phyloP scores from a whole-genome alignment of 2,797 vertebrate species.

The Tapera naevia region DNA sequence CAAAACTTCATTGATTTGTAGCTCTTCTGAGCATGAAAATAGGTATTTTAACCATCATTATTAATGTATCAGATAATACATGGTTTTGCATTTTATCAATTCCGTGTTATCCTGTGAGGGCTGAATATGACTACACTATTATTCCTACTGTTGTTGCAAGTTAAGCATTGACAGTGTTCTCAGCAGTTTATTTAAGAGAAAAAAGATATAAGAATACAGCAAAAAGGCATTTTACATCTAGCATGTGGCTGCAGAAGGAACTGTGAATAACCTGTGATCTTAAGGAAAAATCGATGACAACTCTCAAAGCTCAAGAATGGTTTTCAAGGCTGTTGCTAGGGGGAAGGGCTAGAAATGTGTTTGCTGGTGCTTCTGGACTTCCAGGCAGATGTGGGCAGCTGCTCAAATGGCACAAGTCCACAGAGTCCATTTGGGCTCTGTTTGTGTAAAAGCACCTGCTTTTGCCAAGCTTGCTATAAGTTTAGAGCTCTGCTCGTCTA shows the following conservation, averaged over 20 bases:
- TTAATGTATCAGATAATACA: neutral
- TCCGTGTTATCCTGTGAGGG: slow-evolving; percentile 25
- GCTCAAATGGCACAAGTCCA: slow-evolving; percentile 48
- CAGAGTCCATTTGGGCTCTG: neutral
- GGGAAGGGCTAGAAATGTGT: neutral
- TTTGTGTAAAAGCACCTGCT: neutral
- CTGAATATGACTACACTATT: slow-evolving; percentile 35
- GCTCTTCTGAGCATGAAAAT: neutral
- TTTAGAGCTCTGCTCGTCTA: neutral
- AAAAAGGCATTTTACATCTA: slow-evolving; percentile 58
- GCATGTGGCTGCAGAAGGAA: neutral
- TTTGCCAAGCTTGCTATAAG: slow-evolving; percentile 2
- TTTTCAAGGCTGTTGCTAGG: slow-evolving; percentile 17
- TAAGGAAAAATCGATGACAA: slow-evolving; percentile 55
- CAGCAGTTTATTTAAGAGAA: slow-evolving; percentile 58
- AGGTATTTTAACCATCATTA: slow-evolving; percentile 10
- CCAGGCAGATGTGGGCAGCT: slow-evolving; percentile 37
- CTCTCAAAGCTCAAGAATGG: neutral
- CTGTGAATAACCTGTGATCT: slow-evolving; percentile 34
- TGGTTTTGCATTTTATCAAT: slow-evolving; percentile 58
- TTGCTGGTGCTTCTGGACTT: neutral
- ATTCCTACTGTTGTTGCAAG: neutral
- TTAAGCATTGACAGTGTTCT: slow-evolving; percentile 4
- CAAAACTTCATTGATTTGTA: slow-evolving; percentile 13
- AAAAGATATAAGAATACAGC: slow-evolving; percentile 51